These are phyloP conservation scores for Fundulus diaphanus DNA, from an alignment of 2,797 vertebrate species.

Conservation along the genomic window DNA sequence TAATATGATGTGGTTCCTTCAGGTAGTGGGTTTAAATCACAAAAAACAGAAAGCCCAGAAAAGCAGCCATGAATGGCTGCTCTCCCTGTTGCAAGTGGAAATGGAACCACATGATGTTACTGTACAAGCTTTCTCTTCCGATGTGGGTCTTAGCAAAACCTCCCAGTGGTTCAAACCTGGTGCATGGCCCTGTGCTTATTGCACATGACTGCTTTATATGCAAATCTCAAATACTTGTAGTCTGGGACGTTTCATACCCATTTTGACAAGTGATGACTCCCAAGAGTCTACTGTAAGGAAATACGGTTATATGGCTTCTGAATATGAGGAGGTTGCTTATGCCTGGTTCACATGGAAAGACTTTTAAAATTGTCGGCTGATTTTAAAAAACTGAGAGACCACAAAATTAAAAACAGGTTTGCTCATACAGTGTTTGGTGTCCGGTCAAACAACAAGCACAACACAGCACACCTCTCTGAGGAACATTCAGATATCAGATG, in stretches of 20 bases:
- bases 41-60: slow-evolving; percentile 26
- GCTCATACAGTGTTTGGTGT: no score
- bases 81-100: slow-evolving; percentile 33
- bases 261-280: neutral
- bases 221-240: neutral
- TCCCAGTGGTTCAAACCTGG: neutral
- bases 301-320: no score
- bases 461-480: no score
- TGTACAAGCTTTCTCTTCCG: neutral
- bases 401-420: no score
- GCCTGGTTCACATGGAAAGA: no score
- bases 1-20: slow-evolving; percentile 14
- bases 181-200: neutral
- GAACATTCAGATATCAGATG: no score
- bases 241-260: neutral
- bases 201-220: neutral
- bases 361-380: no score
- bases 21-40: slow-evolving; percentile 28
- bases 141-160: neutral
- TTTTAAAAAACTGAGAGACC: no score
- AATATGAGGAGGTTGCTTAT: no score
- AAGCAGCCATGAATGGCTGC: slow-evolving; percentile 8
- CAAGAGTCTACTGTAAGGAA: neutral
- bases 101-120: slow-evolving; percentile 23
- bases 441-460: no score